Conservation (phyloP, 2,797 vertebrate species). For the Calcarius lapponicus region DNA sequence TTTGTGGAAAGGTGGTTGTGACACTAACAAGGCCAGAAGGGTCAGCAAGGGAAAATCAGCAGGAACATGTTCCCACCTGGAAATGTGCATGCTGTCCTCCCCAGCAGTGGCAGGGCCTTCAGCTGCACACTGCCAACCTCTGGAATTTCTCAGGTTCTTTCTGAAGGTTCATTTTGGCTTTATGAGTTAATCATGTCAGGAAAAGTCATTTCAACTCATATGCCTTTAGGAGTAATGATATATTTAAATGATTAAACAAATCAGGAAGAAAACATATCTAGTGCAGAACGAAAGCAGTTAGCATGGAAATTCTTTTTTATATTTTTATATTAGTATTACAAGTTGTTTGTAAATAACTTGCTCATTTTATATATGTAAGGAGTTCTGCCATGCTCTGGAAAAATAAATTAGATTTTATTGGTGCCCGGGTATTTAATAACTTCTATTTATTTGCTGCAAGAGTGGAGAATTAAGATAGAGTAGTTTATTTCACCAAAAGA, state of each 20-base stretch:
- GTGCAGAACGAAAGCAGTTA: constrained; percentile 73
- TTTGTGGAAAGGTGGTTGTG: neutral
- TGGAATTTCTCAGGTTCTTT: constrained; percentile 52
- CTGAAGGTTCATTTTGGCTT: constrained; percentile 69
- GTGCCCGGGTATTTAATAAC: constrained; percentile 76
- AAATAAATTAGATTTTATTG: constrained; percentile 81
- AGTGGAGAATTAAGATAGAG: constrained; percentile 80
- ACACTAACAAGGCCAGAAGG: constrained; percentile 7
- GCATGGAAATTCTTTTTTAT: constrained; percentile 67
- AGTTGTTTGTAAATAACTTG: constrained; percentile 77
- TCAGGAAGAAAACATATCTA: constrained; percentile 70
- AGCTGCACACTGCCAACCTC: constrained; percentile 17
- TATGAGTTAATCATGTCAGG: constrained; percentile 66
- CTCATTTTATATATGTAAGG: constrained; percentile 76
- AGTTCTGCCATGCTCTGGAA: constrained; percentile 74
- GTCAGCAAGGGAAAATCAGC: constrained; percentile 31
- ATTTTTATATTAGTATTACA: constrained; percentile 73
- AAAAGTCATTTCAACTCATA: constrained; percentile 73
- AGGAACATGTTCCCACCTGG: constrained; percentile 18
- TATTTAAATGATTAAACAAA: constrained; percentile 80
- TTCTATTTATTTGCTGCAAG: constrained; percentile 82
- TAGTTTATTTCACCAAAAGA: constrained; percentile 80
- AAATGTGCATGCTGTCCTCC: constrained; percentile 51
- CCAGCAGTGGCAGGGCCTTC: constrained; percentile 31
- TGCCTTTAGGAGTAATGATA: constrained; percentile 77